Base-by-base conservation (phyloP, 1,140 invertebrate genomes). In the Aphaenogaster floridana region DNA sequence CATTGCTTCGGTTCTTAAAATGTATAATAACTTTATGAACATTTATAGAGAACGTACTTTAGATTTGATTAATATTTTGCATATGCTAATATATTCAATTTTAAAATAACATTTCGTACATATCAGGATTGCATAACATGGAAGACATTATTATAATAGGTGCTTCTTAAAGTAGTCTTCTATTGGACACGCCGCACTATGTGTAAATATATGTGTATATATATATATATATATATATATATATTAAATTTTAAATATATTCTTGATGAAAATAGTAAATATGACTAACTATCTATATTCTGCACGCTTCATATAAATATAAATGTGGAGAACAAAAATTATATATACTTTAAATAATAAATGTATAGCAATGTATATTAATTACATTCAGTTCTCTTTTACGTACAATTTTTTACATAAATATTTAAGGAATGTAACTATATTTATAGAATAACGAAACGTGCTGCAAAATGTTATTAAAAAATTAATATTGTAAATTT, bases 141-240 rank as follows among this genome's bases (percentile, higher is more conserved):
- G n/a, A 45, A 71, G n/a, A 81, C 17, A 45, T 57, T 42, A 42
- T 42, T 39, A n/a, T 39, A 61, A 74, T 28, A 74, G 42, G 13
- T 81, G 50, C 69, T 84, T 84, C 54, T 84, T 84, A 84, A 84
- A 84, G 80, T 84, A 84, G 69, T 84, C 80, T 84, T 84, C 80
- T 84, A 4, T 39, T 68, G 11, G 1, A 52, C 63, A 68, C 34
- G 8, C 2, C 11, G 5, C 6, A 72, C 4, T 57, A 61, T 45
- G 4, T 21, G 2, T 13, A 2, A 7, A 63, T 2, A 69, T 45
- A 28, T 28, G 7, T 42, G 17, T 68, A 28, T 36, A 8, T 64
- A 17, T 39, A 0, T 7, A 17, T 39, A 17, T 9, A 66, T 45
- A 45, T 45, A 45, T 21, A 45, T 45, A 45, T 45, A 8, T 28